Evolutionary conservation across 2,888 invertebrate species (phyloP).

Genomic region (Tipula lateralis): DNA sequence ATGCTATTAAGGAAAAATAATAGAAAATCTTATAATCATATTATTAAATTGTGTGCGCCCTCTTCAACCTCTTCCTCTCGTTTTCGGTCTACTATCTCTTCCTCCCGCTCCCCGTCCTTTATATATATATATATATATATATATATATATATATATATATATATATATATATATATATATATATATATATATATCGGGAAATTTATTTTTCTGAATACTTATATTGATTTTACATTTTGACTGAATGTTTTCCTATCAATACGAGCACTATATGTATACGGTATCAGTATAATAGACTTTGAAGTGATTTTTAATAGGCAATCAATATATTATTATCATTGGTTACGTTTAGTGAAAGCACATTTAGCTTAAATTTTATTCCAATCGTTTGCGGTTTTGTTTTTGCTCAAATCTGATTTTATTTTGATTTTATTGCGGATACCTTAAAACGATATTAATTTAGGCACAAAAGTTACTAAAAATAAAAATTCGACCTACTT

Average conservation of each 20-base stretch:
- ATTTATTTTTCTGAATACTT: not conserved
- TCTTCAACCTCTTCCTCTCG: not conserved
- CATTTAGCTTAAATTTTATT: not conserved
- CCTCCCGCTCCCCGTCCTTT: not conserved
- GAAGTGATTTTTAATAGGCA: slow-evolving; percentile 19
- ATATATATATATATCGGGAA: not conserved
- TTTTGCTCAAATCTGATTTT: not conserved
- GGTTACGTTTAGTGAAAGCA: not conserved
- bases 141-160: too few relatives aligned
- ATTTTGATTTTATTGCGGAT: slow-evolving; percentile 4
- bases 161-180: not conserved
- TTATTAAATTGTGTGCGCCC: not conserved
- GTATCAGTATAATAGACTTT: not conserved
- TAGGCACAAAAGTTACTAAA: too few relatives aligned
- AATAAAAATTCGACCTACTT: too few relatives aligned
- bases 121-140: too few relatives aligned
- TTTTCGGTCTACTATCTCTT: not conserved
- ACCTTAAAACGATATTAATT: not conserved
- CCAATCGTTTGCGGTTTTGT: not conserved
- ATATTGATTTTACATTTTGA: slow-evolving; percentile 24
- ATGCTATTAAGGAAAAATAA: slow-evolving; percentile 11
- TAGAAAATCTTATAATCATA: slow-evolving; percentile 19
- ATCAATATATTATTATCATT: slow-evolving; percentile 11
- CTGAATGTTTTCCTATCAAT: not conserved
- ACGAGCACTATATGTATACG: not conserved